Evolutionary conservation across 2,113 vertebrate species (phyloP), one percentile per base, ranked within the genome.

Genomic region (Mola mola): DNA sequence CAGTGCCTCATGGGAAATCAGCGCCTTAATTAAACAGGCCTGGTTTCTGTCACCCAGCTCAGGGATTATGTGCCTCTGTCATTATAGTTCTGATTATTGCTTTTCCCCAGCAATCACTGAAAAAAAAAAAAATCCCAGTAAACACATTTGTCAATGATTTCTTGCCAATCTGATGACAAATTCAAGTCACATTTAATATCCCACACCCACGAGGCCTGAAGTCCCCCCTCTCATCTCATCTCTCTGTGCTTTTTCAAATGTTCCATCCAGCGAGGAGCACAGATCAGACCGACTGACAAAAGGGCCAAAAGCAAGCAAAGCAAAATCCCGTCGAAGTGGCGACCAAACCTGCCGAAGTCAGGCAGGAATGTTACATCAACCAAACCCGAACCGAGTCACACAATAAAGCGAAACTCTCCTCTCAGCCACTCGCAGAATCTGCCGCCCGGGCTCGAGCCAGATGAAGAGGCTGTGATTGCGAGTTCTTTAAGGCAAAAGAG

Each of bases 1-100:
- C 41, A 19, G n/a, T 46, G 85, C 81, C 88, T 87, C 76, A 4
- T 79, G 89, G 88, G 88, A 90, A 90, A 91, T 90, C 84, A 89
- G 72, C 7, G 65, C 72, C 78, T 88, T 88, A 88, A 91, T 90
- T 83, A 88, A 87, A 78, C 79, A 66, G 70, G 70, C 78, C 81
- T 84, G 82, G 31, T 87, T 84, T 82, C 82, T 85, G 84, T 81
- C 83, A 87, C 77, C 74, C 49, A 83, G 81, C 75, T 19, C 65
- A 50, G 74, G 79, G 75, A 85, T 86, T 85, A 81, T 55, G 66
- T 42, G 79, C 61, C 66, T 53, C 17, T 31, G 79, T 87, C 79
- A 83, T 88, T 88, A 88, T 47, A 58, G 70, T 67, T 63, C 75
- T 84, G 85, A 87, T 88, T 87, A 88, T 84, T 90, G 81, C 82